These are phyloP conservation scores for Palythoa grandiflora DNA, from an alignment of 92 coral and sea anemone species.

Conservation along the genomic window DNA sequence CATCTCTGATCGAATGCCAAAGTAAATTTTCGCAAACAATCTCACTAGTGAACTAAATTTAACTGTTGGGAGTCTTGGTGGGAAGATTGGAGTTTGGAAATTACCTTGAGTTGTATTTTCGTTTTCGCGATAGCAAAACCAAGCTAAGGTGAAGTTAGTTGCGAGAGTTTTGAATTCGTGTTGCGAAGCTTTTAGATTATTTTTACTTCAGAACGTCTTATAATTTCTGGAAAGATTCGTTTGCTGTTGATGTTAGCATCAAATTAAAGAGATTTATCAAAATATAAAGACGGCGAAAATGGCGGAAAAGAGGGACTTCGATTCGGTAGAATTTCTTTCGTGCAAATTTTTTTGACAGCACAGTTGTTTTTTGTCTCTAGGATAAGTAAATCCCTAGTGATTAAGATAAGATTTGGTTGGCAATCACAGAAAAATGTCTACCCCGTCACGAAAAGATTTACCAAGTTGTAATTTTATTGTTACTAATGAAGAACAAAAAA, in stretches of 20 bases:
- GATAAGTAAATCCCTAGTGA: background rate
- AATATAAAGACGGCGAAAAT: background rate
- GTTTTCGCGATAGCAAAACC: background rate
- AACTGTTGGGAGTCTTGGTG: background rate
- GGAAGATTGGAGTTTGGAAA: background rate
- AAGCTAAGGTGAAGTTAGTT: background rate
- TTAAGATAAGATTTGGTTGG: background rate
- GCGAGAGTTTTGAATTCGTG: background rate
- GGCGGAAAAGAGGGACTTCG: background rate
- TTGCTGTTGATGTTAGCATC: background rate
- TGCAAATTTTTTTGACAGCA: background rate
- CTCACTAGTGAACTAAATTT: background rate
- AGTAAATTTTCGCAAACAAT: background rate
- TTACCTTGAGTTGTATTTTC: background rate
- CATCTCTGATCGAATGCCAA: background rate
- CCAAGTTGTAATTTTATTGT: background rate
- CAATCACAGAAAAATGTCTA: background rate
- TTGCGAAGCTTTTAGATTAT: background rate
- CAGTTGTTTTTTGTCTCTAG: background rate
- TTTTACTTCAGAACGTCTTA: background rate
- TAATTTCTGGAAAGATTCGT: background rate
- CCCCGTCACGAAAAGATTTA: background rate
- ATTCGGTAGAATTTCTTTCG: background rate
- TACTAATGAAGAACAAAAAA: background rate
- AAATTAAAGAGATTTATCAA: background rate